Conservation (phyloP, 2,113 vertebrate genomes). For the Cyprinodon tularosa region DNA sequence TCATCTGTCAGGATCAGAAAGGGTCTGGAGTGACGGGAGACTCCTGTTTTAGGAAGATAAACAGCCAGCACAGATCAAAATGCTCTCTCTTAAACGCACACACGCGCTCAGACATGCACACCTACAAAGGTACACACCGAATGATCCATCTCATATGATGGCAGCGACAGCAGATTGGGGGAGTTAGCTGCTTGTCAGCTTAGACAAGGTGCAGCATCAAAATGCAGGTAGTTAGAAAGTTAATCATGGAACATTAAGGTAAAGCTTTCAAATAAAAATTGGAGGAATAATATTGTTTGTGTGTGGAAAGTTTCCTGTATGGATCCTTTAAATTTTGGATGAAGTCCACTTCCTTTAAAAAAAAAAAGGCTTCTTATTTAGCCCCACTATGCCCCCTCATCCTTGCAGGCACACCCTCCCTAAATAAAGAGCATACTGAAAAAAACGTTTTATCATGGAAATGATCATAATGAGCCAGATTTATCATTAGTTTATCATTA, state of each 20-base stretch:
- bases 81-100: slow-evolving; percentile 54
- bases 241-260: background rate
- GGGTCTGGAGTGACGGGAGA: slow-evolving; percentile 73
- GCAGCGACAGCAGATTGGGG: slow-evolving; percentile 55
- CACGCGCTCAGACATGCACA: slow-evolving; percentile 41
- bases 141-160: slow-evolving; percentile 40
- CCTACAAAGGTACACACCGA: slow-evolving; percentile 50
- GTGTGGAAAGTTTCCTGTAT: slow-evolving; percentile 44
- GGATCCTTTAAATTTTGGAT: slow-evolving; percentile 64
- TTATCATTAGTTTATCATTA: too few relatives aligned
- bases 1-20: slow-evolving; percentile 81
- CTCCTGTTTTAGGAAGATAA: slow-evolving; percentile 81
- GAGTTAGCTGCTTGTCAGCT: slow-evolving; percentile 67
- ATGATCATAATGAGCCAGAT: background rate
- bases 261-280: background rate
- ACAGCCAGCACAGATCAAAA: slow-evolving; percentile 75
- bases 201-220: slow-evolving; percentile 67
- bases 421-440: background rate
- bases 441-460: background rate
- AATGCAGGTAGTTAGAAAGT: slow-evolving; percentile 67
- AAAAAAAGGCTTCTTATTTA: background rate
- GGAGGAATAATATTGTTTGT: slow-evolving; percentile 52
- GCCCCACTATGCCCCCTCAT: too few relatives aligned
- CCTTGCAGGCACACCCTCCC: background rate
- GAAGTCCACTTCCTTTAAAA: slow-evolving; percentile 60